These are phyloP conservation scores for Oryctolagus cuniculus DNA, from an alignment of 2,113 vertebrate species.

Conservation along the genomic window DNA sequence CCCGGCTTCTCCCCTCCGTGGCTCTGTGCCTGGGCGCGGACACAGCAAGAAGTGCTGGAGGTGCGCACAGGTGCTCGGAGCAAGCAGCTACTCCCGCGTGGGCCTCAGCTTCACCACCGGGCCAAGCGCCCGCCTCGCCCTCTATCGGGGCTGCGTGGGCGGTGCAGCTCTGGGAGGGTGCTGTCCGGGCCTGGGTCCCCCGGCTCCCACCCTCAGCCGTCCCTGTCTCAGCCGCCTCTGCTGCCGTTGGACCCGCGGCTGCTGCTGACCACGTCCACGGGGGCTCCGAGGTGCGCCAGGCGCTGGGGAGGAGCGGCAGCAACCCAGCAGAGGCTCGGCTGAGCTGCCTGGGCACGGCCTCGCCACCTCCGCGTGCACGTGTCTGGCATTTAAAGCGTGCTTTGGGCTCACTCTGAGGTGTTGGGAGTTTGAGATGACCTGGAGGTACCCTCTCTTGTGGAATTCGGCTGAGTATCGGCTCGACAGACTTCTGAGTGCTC, in stretches of 20 bases:
- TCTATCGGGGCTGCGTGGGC: background rate
- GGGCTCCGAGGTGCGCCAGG: background rate
- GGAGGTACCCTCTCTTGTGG: background rate
- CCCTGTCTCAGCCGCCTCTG: background rate
- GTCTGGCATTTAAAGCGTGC: background rate
- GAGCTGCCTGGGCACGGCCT: no score
- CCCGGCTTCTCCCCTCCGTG: accelerated
- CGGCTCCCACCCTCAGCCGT: background rate
- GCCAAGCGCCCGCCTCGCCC: background rate
- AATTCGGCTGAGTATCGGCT: background rate
- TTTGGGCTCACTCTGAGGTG: background rate
- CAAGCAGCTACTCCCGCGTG: no score
- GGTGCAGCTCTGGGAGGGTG: no score
- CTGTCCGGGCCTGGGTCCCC: background rate
- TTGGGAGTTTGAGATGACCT: background rate
- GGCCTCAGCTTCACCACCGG: no score
- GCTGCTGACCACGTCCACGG: no score
- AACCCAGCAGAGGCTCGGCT: no score
- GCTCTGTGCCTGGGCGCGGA: background rate
- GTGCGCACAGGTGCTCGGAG: background rate
- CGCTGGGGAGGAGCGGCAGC: no score
- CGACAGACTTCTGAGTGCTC: no score
- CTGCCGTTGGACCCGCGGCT: background rate
- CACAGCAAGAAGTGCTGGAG: background rate
- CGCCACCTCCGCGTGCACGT: no score